Evolutionary conservation across 1,140 invertebrate species (phyloP), one percentile per base, ranked within the genome.

Genomic region (Gerris buenoi): DNA sequence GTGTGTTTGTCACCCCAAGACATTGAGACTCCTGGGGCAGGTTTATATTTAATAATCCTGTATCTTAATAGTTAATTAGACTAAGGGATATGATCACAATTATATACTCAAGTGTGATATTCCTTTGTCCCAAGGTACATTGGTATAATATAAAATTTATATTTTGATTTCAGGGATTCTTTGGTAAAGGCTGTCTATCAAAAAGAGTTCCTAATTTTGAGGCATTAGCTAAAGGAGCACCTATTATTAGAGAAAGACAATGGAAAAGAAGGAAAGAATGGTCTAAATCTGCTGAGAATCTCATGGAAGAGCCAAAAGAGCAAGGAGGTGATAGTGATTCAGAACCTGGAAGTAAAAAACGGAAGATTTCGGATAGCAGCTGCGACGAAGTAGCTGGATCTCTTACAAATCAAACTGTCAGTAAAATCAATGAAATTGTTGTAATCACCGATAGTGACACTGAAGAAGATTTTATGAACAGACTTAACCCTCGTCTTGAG

Each of bases 171-270:
- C 59, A 80, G 78, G 87, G 88, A 13, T 86, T 80, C 75, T 90
- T 87, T 79, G 88, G 88, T 1, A 88, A 88, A 80, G 86, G 86
- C 28, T 84, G 82, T 29, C 73, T 81, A 14, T 88, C 85, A 0
- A 78, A 82, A 57, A 82, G 83, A 33, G 80, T 79, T 70, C 86
- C 86, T 28, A 75, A 75, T 27, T 79, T 79, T 71, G 75, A 77
- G 15, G 77, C 78, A 72, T 66, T 70, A 57, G 74, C 70, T 60
- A 75, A 74, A 58, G 76, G 76, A 63, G 71, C 74, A 56, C 80
- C 79, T 25, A 74, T 84, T 67, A 74, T 85, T 67, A 74, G 79
- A 68, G 71, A 73, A 69, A 72, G 70, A 25, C 76, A 77, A 64
- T 74, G 73, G 71, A 56, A 73, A 68, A 70, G 63, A 66, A 68